Evolutionary conservation across 2,797 vertebrate genomes (phyloP), one percentile per base, ranked within the genome.

Genomic region (Enteromius treurensis): DNA sequence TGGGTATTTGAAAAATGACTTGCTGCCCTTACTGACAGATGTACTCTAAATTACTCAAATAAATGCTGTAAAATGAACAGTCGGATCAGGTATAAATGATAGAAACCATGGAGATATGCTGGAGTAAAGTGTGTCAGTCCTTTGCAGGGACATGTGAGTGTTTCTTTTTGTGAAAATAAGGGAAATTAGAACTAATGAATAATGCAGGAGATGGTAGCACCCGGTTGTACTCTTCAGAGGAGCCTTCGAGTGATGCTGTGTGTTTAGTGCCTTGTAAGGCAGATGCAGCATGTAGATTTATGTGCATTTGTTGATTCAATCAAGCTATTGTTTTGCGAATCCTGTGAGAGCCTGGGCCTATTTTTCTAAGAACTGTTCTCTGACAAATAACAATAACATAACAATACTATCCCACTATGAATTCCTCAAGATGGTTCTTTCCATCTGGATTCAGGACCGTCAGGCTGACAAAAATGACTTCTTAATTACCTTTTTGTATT

Each of bases 181-280:
- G 37, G 76, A 91, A 91, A 92, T 93, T 92, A 93, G 83, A 82
- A 21, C 53, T 92, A 86, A 91, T 94, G 84, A 89, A 94, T 85
- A 90, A 94, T 93, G 86, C 88, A 93, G 90, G 84, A 90, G 81
- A 85, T 76, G 84, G 86, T 88, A 67, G 71, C 26, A 23, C 83
- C 88, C 88, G 87, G 83, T 49, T 65, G 82, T 71, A 86, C 86
- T 85, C 62, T 78, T 87, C 88, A 79, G 90, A 81, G 85, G 83
- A 58, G 85, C 32, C 17, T 79, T 32, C 76, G n/a, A 89, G 88
- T 89, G 80, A 84, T 77, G 53, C 84, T 87, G 88, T 67, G 87
- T 87, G 65, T 84, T 85, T 88, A 80, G 86, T 80, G 85, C 89
- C 88, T 69, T 86, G 70, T 75, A 65, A 73, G 65, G 49, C 77